A percentile compares a stretch with the other conserved stretches of the same genome.
Conservation (phyloP, 2,888 invertebrate genomes). For the Polia nebulosa region DNA sequence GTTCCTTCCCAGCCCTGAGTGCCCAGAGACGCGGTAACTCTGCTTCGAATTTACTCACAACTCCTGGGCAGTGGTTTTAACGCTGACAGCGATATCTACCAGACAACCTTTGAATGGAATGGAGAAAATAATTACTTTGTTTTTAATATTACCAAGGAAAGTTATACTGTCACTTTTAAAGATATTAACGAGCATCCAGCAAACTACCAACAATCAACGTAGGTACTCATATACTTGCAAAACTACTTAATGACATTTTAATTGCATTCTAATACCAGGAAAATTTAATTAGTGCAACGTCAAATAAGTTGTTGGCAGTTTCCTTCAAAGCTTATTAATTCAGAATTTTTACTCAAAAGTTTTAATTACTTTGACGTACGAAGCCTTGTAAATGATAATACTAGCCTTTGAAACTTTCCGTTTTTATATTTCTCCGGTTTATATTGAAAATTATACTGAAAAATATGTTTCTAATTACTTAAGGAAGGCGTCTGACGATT, state of each 20-base stretch:
- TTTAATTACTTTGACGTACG: constrained; percentile 58
- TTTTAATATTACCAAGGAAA: too few relatives aligned
- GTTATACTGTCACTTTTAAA: constrained; percentile 9
- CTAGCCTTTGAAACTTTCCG: constrained; percentile 16
- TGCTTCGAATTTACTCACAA: too few relatives aligned
- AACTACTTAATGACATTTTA: constrained; percentile 50
- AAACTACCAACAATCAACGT: constrained; percentile 16
- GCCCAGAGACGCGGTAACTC: too few relatives aligned
- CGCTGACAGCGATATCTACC: too few relatives aligned
- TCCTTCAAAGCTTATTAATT: constrained; percentile 57
- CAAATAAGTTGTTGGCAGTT: constrained; percentile 52
- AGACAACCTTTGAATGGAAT: too few relatives aligned
- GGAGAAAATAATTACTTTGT: too few relatives aligned
- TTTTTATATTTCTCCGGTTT: constrained; percentile 21
- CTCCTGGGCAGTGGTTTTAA: too few relatives aligned
- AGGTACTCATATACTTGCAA: constrained; percentile 15
- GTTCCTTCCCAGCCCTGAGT: too few relatives aligned
- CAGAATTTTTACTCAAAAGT: constrained; percentile 52
- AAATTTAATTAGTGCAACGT: constrained; percentile 56
- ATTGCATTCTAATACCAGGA: constrained; percentile 48
- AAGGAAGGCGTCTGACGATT: not conserved
- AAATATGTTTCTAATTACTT: constrained; percentile 7
- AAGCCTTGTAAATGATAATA: constrained; percentile 42
- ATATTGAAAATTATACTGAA: not conserved
- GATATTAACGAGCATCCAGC: constrained; percentile 4